Evolutionary conservation across 2,888 invertebrate species (phyloP), one percentile per base, ranked within the genome.

Genomic region (Cartodere bifasciata): DNA sequence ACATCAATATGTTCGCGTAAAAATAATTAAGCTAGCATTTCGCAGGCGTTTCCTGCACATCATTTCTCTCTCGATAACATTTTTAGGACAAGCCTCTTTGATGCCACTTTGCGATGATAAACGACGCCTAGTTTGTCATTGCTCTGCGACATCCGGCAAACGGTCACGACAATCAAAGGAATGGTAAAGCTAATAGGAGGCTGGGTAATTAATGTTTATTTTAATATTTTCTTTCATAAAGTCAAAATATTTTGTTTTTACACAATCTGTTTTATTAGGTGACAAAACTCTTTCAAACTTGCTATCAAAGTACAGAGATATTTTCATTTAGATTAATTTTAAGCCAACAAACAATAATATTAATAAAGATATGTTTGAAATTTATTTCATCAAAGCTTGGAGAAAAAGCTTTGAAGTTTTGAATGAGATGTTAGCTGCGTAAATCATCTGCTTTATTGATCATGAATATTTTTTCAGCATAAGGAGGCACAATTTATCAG

Each of bases 11-110:
- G 54, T 57, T 55, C 47, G 47, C 52, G 49, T 52, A 48, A 56
- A 56, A 56, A 58, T 58, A 58, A 60, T 58, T 58, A 60, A 56
- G 55, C 53, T 49, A 51, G 52, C 52, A 58, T 58, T 58, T 58
- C 58, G 58, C 57, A 57, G 46, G 41, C 52, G 49, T 43, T 58
- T 58, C 58, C 58, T 57, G 58, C 48, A 47, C 50, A 46, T 47
- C 52, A 45, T 50, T 47, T 53, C 51, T n/a, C n/a, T 50, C 50
- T 48, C 53, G 55, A 55, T 57, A 54, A 55, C 55, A 57, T 57
- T 57, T 58, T 55, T 54, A 56, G 52, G 53, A 54, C 50, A 49
- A 49, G 52, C 45, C 47, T 45, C 56, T 57, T 56, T 57, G 56
- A 56, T 52, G 56, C 56, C 52, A 49, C 52, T 48, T 52, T 46